phyloP scores from a whole-genome alignment of 2,888 invertebrate species.

The Mongoloraphidia duomilia region DNA sequence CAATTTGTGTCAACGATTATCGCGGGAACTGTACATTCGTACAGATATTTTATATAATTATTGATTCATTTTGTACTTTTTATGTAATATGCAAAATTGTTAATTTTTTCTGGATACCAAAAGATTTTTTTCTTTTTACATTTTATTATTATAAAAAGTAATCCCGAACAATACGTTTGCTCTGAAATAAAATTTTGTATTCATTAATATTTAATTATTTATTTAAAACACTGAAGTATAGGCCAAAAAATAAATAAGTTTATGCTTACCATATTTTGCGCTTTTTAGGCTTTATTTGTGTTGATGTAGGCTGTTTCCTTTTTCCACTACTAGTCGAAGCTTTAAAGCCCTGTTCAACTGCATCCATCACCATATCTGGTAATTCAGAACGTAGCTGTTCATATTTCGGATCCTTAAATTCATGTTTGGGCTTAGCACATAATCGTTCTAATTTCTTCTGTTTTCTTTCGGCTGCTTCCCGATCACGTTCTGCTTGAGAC shows the following conservation, averaged over 20 bases:
- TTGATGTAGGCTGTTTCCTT: constrained; percentile 23
- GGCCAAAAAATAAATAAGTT: constrained; percentile 6
- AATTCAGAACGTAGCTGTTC: constrained; percentile 61
- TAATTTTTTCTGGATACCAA: no score
- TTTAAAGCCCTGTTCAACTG: constrained; percentile 69
- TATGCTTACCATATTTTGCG: constrained; percentile 25
- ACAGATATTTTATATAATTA: no score
- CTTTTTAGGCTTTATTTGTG: constrained; percentile 21
- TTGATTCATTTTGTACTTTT: no score
- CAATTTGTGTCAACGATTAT: no score
- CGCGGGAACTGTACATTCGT: no score
- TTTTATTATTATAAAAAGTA: no score
- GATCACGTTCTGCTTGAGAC: constrained; percentile 70
- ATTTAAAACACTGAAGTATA: no score
- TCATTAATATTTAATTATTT: no score
- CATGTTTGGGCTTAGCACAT: constrained; percentile 66
- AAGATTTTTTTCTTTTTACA: no score
- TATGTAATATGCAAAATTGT: no score
- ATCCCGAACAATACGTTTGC: no score
- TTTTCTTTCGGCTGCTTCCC: constrained; percentile 60
- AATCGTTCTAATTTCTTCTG: constrained; percentile 66
- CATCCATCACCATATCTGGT: constrained; percentile 68
- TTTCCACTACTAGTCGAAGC: constrained; percentile 35
- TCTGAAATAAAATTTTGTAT: no score
- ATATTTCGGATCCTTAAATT: constrained; percentile 70